Base-by-base conservation (phyloP, 2,113 vertebrate genomes). In the Onychostoma macrolepis region DNA sequence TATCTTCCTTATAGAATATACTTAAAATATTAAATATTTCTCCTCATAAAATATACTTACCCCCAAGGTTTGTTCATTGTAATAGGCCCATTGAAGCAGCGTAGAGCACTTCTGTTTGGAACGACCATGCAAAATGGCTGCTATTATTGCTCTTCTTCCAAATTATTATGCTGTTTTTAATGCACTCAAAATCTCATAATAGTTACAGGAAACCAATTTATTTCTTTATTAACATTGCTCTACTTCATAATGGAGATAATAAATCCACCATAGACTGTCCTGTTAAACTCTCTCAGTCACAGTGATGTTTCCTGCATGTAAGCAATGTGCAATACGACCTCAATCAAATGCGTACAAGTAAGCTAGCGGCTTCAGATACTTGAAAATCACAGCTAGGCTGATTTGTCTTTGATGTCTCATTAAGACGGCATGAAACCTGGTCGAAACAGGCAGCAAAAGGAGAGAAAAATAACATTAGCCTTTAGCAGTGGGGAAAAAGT, bases 391-490 rank as follows among this genome's bases (percentile, higher is more conserved):
- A 89, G 89, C 90, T 87, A 79, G 82, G 87, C 87, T 89, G 61
- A 36, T 78, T 71, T 65, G 45, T 65, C 89, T 92, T 91, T 93
- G 89, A 92, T 90, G 90, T 93, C 91, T 94, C 91, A 92, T 93
- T 92, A 93, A 92, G 89, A 87, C 19, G 28, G 85, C 87, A 53
- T 87, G 45, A 78, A 78, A 53, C n/a, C 75, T 78, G 26, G 72
- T 45, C 11, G 12, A 33, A 91, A 82, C 33, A 82, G 58, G 77
- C 83, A 88, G 71, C 56, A 67, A 21, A 21, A 8, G 28, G 63
- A 24, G 83, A 81, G 71, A 89, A 80, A 89, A 94, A 94, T 89
- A 94, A 94, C 91, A 92, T 92, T 90, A 90, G 91, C 80, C 90
- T 91, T 90, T 90, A 90, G 67, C 56, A 78, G 90, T 43, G 80